A percentile compares a stretch with the other conserved stretches of the same genome.
Evolutionary conservation across 2,888 invertebrate species (phyloP).

Genomic region (Dicyrtoma fusca): DNA sequence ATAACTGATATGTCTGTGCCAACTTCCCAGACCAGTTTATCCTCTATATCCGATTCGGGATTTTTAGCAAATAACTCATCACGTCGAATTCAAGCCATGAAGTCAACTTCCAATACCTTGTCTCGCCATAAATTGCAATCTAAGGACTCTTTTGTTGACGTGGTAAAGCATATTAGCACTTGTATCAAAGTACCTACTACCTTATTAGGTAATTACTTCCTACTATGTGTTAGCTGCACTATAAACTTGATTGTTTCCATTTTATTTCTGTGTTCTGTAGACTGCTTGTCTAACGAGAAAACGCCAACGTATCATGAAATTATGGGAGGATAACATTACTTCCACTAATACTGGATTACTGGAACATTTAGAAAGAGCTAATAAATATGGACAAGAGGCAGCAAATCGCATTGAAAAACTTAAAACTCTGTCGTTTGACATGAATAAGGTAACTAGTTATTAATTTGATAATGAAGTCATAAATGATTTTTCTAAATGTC

Average conservation of each 20-base stretch:
- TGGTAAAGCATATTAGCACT: too few relatives aligned
- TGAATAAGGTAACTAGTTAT: constrained; percentile 11
- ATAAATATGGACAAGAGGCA: constrained; percentile 47
- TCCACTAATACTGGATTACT: constrained; percentile 41
- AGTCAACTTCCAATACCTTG: constrained; percentile 15
- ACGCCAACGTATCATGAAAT: constrained; percentile 47
- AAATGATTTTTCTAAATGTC: too few relatives aligned
- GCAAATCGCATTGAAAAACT: constrained; percentile 28
- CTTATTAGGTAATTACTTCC: too few relatives aligned
- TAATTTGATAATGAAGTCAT: too few relatives aligned
- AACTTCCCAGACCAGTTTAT: constrained; percentile 17
- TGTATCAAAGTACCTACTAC: too few relatives aligned
- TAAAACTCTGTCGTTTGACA: constrained; percentile 4
- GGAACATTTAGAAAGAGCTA: constrained; percentile 46
- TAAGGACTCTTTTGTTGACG: constrained; percentile 54
- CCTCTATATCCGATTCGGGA: constrained; percentile 21
- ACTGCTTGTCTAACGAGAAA: constrained; percentile 49
- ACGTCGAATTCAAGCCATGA: neutral
- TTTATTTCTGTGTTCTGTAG: constrained; percentile 33
- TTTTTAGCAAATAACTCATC: neutral
- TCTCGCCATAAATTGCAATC: constrained; percentile 42
- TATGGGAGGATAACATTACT: constrained; percentile 47
- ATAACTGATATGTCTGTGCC: constrained; percentile 26
- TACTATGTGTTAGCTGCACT: too few relatives aligned
- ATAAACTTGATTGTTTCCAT: neutral